Evolutionary conservation across 2,113 vertebrate genomes (phyloP).

Genomic region (Python bivittatus): DNA sequence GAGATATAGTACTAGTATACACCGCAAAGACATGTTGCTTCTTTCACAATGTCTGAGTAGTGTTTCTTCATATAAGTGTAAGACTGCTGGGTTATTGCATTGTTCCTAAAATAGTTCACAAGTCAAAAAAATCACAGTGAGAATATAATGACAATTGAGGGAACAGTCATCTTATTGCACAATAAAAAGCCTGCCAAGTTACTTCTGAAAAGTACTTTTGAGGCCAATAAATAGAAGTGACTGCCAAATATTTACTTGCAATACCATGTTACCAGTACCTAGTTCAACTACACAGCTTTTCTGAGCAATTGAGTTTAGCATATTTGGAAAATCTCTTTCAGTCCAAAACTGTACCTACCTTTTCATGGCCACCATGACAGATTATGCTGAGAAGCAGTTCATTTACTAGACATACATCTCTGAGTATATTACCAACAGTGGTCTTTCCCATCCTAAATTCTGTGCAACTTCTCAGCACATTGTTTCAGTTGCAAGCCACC

Average conservation of each 20-base stretch:
- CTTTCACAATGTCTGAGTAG: neutral
- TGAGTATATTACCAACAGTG: neutral
- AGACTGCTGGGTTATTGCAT: neutral
- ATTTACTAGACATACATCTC: neutral
- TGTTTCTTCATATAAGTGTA: neutral
- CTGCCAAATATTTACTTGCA: neutral
- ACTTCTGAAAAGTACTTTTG: neutral
- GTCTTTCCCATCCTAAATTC: neutral
- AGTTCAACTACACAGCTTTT: neutral
- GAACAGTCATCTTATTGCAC: neutral
- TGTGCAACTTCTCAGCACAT: neutral
- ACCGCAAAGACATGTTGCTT: neutral
- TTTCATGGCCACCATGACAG: neutral
- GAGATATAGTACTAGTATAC: neutral
- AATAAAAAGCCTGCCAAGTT: neutral
- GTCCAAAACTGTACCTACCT: neutral
- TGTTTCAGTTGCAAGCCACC: neutral
- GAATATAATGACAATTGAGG: neutral
- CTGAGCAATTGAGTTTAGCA: neutral
- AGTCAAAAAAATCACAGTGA: neutral
- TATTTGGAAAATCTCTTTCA: neutral
- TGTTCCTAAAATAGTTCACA: neutral
- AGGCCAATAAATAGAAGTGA: neutral
- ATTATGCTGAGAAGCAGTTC: neutral
- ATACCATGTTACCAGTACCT: neutral